Base-by-base conservation (phyloP, 2,797 vertebrate genomes). In the Anas acuta region DNA sequence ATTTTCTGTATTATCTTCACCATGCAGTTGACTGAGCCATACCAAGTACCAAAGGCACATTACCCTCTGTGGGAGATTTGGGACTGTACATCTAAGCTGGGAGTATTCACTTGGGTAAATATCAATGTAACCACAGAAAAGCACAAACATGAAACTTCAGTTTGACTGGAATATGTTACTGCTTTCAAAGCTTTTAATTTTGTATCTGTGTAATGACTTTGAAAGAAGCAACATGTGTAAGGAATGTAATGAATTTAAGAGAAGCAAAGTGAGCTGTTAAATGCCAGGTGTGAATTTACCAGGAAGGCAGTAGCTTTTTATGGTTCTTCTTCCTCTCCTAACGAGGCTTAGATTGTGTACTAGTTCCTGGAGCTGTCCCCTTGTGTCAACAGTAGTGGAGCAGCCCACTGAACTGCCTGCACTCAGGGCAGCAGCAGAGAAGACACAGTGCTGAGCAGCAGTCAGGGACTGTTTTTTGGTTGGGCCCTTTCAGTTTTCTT, bases 181-280 rank as follows among this genome's bases (percentile, higher is more conserved):
- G 35, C 79, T 95, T 97, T 96, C 76, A 94, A 93, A 93, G 61
- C 32, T 93, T 94, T 95, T 93, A 77, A 62, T 92, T 96, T 95
- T 26, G 21, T 92, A n/a, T 95, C 81, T 84, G 65, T 78, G 51
- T 93, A 86, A 95, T 69, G 51, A 62, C 85, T 76, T 73, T 90
- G 94, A 94, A 82, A 37, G 78, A 82, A 82, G 54, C 22, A 80
- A 81, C 43, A 6, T 25, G 11, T 84, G 37, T 89, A 71, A 94
- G 77, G 79, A 95, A 90, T 58, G 73, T 74, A 89, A 90, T 79
- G 75, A 47, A 73, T 88, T 74, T 93, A 91, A 93, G 39, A 45
- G 76, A 89, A 82, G 58, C 74, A 87, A 86, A 92, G 41, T 11
- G 26, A 78, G 70, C 41, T 95, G 15, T 79, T 95, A 82, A 81